Evolutionary conservation across 2,797 vertebrate genomes (phyloP).

Genomic region (Rhincodon typus): DNA sequence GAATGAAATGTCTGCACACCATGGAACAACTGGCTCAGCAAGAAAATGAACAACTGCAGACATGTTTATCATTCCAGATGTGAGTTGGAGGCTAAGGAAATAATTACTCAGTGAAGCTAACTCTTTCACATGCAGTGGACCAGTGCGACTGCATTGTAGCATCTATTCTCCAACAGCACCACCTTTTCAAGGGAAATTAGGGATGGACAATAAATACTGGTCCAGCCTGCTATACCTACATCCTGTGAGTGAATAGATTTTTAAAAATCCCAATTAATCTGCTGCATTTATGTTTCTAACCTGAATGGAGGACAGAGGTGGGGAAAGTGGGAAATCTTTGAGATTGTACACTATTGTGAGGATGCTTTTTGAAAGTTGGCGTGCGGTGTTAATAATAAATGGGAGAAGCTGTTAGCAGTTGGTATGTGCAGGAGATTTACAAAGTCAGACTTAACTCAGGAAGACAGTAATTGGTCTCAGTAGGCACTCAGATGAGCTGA

Average conservation of each 20-base stretch:
- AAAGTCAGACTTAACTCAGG: not conserved
- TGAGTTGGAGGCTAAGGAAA: not conserved
- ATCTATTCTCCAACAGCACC: not conserved
- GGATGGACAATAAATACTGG: no score
- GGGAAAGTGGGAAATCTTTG: not conserved
- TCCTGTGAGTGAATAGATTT: no score
- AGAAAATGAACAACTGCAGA: no score
- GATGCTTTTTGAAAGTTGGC: not conserved
- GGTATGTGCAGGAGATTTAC: not conserved
- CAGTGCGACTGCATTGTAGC: not conserved
- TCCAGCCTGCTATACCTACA: no score
- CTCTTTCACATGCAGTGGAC: not conserved
- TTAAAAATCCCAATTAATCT: not conserved
- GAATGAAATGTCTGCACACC: no score
- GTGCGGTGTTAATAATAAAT: not conserved
- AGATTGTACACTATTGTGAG: not conserved
- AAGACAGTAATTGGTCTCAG: constrained; percentile 21
- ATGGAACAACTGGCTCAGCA: no score
- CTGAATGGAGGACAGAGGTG: not conserved
- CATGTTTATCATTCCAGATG: not conserved
- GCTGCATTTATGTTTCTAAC: not conserved
- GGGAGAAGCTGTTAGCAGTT: not conserved
- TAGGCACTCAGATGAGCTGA: not conserved
- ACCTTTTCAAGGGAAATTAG: no score
- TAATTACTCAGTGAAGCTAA: not conserved